phyloP scores from a whole-genome alignment of 2,888 invertebrate species.

The Volucella inflata region DNA sequence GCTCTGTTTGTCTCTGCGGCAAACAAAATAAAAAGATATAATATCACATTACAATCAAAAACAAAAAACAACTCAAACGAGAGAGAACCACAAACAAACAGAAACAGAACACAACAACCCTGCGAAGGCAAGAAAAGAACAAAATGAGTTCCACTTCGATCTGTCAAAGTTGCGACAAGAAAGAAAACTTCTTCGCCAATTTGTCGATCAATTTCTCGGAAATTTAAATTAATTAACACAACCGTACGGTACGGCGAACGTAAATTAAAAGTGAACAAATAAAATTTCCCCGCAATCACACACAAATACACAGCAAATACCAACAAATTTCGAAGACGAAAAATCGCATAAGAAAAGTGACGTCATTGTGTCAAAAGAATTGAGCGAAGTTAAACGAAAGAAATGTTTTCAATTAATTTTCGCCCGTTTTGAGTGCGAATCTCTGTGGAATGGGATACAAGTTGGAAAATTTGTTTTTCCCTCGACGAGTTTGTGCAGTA shows the following conservation, averaged over 20 bases:
- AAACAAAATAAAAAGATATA: conserved; percentile 15
- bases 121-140: conserved; percentile 8
- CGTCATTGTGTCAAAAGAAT: conserved; percentile 68
- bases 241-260: too few relatives aligned
- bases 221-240: too few relatives aligned
- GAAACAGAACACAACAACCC: not conserved
- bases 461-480: not conserved
- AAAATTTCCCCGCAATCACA: conserved; percentile 27
- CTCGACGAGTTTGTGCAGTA: not conserved
- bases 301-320: conserved; percentile 1
- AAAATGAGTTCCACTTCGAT: conserved; percentile 45
- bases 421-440: conserved; percentile 39
- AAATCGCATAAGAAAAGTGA: conserved; percentile 56
- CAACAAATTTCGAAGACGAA: not conserved
- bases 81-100: not conserved
- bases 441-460: conserved; percentile 25
- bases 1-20: conserved; percentile 21
- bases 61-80: conserved; percentile 11
- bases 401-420: conserved; percentile 55
- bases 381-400: not conserved
- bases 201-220: too few relatives aligned
- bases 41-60: not conserved
- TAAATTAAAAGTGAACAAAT: not conserved
- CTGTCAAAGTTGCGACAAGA: conserved; percentile 35
- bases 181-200: too few relatives aligned